Base-by-base conservation (phyloP, 2,888 invertebrate species). In the Venustoraphidia nigricollis region DNA sequence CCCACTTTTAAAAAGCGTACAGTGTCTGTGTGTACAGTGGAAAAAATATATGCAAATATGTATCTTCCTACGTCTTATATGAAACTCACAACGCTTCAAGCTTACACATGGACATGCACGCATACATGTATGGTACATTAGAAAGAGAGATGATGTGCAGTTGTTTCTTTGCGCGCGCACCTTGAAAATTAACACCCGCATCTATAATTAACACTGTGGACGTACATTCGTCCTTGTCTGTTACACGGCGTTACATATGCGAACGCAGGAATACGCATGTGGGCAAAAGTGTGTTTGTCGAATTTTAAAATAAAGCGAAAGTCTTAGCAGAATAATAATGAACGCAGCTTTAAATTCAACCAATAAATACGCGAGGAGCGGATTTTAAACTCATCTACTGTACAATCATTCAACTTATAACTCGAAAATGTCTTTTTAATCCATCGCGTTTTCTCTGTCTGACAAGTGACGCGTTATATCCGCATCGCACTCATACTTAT, bases 391-490 rank as follows among this genome's bases (percentile, higher is more conserved):
- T 63, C 64, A 64, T 65, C 65, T 63, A 61, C 63, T 59, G 63
- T 61, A 60, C 66, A 66, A 65, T 65, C 65, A 65, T 66, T 65
- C 65, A 64, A 64, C 62, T 64, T 64, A 66, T 65, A 65, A 65
- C 65, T 39, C 27, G 40, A 39, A 39, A 39, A 39, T 39, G 40
- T 39, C 40, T 39, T 39, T 39, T 39, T 39, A 39, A 39, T 39
- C 40, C 40, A 39, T 39, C 17, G 40, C 17, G 13, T 11, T 9
- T 11, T 39, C 40, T 39, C 27, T n/a, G 40, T 39, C 17, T 17
- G 13, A 39, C 40, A n/a, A 9, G 9, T 14, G 13, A 10, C 17
- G 40, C 17, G 40, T 39, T 11, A 9, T 39, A 39, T 11, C 13
- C 9, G 40, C 40, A 14, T 39, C 40, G 40, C 40, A 39, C 13